A percentile compares a stretch with the other conserved stretches of the same genome.
Conservation (phyloP, 2,113 vertebrate species). For the Brevimyrus niger region DNA sequence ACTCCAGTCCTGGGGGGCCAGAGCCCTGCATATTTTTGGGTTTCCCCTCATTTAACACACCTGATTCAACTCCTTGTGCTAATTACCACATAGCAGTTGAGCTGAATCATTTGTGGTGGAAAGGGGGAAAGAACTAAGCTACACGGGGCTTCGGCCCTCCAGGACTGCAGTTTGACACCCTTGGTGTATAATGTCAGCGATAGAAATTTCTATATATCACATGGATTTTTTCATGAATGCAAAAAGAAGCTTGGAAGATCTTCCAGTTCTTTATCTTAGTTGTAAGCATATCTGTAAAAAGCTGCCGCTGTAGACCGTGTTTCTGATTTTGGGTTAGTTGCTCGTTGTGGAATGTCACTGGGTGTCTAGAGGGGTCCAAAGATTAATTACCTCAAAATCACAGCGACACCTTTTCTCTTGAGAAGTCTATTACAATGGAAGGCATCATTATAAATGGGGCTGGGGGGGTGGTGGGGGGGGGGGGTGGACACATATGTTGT, state of each 20-base stretch:
- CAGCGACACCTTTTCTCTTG: background rate
- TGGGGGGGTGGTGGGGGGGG: background rate
- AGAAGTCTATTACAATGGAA: background rate
- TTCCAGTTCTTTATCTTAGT: background rate
- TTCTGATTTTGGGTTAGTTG: background rate
- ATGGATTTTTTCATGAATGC: background rate
- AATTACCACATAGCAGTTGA: too few species aligned
- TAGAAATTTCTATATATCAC: background rate
- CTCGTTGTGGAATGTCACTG: background rate
- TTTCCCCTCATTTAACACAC: too few species aligned
- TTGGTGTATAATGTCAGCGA: background rate
- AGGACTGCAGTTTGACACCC: too few species aligned
- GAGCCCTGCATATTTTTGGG: too few species aligned
- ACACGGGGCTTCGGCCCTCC: too few species aligned
- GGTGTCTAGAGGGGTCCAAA: slow-evolving; percentile 1
- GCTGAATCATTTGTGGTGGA: too few species aligned
- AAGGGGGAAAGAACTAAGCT: too few species aligned
- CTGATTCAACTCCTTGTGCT: too few species aligned
- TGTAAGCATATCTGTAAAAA: background rate
- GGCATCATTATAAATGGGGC: background rate
- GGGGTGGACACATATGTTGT: background rate
- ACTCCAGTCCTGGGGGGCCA: too few species aligned
- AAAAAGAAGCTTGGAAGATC: background rate
- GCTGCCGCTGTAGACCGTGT: background rate
- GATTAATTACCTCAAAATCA: background rate